Conservation (phyloP, 1,140 invertebrate species). For the Chymomyza costata region DNA sequence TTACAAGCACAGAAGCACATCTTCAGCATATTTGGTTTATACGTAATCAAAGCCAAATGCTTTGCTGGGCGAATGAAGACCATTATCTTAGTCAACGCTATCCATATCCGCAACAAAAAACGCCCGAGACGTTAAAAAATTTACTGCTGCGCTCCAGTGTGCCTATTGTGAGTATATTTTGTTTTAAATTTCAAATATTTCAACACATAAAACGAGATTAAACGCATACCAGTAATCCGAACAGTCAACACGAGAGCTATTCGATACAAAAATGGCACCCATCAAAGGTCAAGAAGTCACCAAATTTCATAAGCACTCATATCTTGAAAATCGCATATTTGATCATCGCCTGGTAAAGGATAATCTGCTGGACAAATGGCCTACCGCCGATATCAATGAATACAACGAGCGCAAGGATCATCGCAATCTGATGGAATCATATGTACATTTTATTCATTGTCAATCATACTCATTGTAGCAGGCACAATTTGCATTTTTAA, state of each 20-base stretch:
- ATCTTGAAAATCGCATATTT: slow-evolving; percentile 71
- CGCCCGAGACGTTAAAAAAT: slow-evolving; percentile 64
- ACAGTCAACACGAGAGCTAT: slow-evolving; percentile 13
- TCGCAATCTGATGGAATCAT: slow-evolving; percentile 74
- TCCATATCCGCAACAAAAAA: slow-evolving; percentile 50
- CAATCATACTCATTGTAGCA: no score
- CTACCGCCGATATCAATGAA: slow-evolving; percentile 56
- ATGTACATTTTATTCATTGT: no score
- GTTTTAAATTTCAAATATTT: not conserved
- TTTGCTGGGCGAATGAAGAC: slow-evolving; percentile 67
- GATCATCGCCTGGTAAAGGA: slow-evolving; percentile 72
- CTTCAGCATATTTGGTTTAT: not conserved
- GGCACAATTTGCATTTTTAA: no score
- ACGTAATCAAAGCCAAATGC: slow-evolving; percentile 37
- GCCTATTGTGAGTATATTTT: slow-evolving; percentile 69
- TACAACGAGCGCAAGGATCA: slow-evolving; percentile 72
- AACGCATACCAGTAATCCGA: slow-evolving; percentile 11
- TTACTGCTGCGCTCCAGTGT: slow-evolving; percentile 64
- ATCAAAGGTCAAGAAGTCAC: slow-evolving; percentile 55
- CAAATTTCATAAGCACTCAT: slow-evolving; percentile 64
- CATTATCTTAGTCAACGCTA: slow-evolving; percentile 52
- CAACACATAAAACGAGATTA: slow-evolving; percentile 1
- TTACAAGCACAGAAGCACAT: not conserved
- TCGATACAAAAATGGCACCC: slow-evolving; percentile 49
- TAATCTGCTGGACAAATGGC: slow-evolving; percentile 70